Evolutionary conservation across 2,888 invertebrate genomes (phyloP), one percentile per base, ranked within the genome.

Genomic region (Apeira syringaria): DNA sequence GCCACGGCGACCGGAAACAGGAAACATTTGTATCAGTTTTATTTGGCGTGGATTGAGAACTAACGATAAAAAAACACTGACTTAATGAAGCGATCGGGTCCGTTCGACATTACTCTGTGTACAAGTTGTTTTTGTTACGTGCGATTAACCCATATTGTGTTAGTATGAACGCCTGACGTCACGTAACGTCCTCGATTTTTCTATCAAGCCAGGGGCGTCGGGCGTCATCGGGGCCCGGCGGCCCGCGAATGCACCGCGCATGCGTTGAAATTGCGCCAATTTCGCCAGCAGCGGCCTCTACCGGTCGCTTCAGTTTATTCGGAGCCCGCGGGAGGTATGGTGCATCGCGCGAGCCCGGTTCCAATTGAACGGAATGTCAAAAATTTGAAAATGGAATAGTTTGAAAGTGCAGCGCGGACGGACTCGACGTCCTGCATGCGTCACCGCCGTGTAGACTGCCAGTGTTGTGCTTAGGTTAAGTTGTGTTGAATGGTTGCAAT

Each of bases 201-300:
- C 78, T 82, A 83, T 82, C 80, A 81, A 75, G 74, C 80, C 70
- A 74, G 80, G 80, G 80, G 78, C 76, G 78, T 80, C 75, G 80
- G 79, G 79, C 77, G 83, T 74, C 71, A 73, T 80, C 76, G 79
- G 75, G 65, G 75, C 74, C 78, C 76, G 80, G 80, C 82, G 80
- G 81, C 71, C 77, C 72, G 75, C 72, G 64, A 73, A 69, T 77
- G 69, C 68, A 68, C 43, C 42, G 74, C 88, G 88, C 88, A 83
- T 87, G 88, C 87, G 88, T 70, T 54, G 56, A 78, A 84, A 84
- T 86, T 89, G 88, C 88, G 88, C 88, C 88, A 88, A 88, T 89
- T 88, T 82, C 70, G 77, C 72, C 57, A 59, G 66, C 78, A 80
- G 85, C 85, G 87, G 73, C 87, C 87, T 87, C 88, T 88, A 71